Conservation (phyloP, 2,888 invertebrate species). For the Lycocerus yunnanus region DNA sequence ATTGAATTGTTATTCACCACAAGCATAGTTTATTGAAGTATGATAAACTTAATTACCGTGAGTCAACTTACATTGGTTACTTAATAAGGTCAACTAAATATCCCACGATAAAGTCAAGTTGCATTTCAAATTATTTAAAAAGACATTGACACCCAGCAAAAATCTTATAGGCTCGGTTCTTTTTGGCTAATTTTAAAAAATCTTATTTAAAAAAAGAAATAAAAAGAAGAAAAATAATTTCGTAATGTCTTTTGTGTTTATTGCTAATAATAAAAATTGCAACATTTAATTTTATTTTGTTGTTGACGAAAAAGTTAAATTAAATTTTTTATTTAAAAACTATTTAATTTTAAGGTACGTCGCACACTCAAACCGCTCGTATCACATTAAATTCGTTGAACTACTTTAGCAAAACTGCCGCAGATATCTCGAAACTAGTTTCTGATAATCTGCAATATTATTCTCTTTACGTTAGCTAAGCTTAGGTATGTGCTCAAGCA, state of each 20-base stretch:
- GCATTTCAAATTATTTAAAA: constrained; percentile 9
- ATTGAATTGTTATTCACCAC: neutral
- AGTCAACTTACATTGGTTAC: neutral
- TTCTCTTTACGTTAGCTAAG: neutral
- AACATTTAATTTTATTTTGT: neutral
- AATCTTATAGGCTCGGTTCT: neutral
- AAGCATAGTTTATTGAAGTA: constrained; percentile 2
- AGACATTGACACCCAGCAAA: neutral
- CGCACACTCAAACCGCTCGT: neutral
- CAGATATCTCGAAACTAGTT: neutral
- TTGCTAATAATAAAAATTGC: neutral
- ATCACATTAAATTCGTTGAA: neutral
- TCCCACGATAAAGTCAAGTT: neutral
- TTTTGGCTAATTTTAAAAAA: neutral
- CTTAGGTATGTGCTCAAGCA: neutral
- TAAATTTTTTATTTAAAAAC: neutral
- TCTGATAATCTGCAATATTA: neutral
- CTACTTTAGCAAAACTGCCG: neutral
- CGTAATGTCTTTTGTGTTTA: neutral
- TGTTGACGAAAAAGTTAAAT: neutral
- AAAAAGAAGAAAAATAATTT: neutral
- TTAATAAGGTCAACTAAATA: constrained; percentile 17
- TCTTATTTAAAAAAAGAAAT: neutral
- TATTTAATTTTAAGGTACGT: neutral
- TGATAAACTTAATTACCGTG: constrained; percentile 12